Evolutionary conservation across 64 coral and sea anemone genomes (phyloP).

Genomic region (Stichodactyla mertensii): DNA sequence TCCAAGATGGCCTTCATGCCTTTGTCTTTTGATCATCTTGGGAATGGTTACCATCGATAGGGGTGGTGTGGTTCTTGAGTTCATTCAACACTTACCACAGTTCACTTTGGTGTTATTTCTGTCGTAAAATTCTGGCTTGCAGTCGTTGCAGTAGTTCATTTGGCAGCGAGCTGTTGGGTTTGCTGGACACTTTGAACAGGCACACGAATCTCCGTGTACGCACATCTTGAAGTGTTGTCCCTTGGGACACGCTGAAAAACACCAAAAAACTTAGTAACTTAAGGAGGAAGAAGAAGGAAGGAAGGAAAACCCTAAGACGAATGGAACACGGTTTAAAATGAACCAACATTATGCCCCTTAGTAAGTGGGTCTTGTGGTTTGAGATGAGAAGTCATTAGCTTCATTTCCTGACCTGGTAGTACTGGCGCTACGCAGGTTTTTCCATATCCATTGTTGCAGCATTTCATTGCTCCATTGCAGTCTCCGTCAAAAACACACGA

Average conservation of each 20-base stretch:
- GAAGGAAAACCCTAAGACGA: neutral
- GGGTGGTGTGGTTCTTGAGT: too few species aligned
- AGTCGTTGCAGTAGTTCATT: constrained; percentile 49
- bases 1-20: too few species aligned
- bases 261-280: neutral
- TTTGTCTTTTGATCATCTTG: too few species aligned
- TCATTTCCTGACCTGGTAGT: constrained; percentile 18
- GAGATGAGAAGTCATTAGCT: neutral
- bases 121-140: constrained; percentile 38
- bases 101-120: neutral
- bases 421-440: constrained; percentile 22
- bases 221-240: constrained; percentile 50
- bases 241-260: constrained; percentile 30
- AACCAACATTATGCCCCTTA: too few species aligned
- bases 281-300: neutral
- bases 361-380: neutral
- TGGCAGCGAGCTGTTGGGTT: constrained; percentile 30
- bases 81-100: neutral
- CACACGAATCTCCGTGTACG: constrained; percentile 23
- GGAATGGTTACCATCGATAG: too few species aligned
- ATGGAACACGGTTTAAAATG: neutral
- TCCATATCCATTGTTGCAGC: constrained; percentile 26
- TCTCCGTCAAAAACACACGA: constrained; percentile 23
- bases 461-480: constrained; percentile 24
- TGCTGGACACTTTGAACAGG: neutral